A percentile compares a stretch with the other conserved stretches of the same genome.
phyloP scores from a whole-genome alignment of 2,888 invertebrate species.

The Urechis unicinctus region DNA sequence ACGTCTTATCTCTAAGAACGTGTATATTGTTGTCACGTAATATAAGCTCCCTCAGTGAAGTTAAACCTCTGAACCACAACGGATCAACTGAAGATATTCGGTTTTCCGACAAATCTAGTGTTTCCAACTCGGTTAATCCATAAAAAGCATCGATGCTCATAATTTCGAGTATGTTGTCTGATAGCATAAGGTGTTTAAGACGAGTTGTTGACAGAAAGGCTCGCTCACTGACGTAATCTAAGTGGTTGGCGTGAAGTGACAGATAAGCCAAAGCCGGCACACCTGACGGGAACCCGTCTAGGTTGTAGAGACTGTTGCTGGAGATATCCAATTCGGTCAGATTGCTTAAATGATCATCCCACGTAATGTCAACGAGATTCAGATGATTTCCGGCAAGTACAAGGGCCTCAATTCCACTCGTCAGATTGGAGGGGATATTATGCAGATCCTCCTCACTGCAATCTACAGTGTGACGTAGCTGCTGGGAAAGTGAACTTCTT shows the following conservation, averaged over 20 bases:
- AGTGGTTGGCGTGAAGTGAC: conserved; percentile 8
- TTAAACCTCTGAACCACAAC: conserved; percentile 15
- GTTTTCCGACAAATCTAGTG: conserved; percentile 13
- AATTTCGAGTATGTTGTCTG: conserved; percentile 13
- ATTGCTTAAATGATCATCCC: conserved; percentile 7
- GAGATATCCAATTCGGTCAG: conserved; percentile 11
- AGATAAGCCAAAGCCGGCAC: neutral
- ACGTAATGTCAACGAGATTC: conserved; percentile 8
- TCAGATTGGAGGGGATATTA: conserved; percentile 14
- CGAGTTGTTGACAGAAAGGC: conserved; percentile 4
- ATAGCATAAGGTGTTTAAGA: conserved; percentile 6
- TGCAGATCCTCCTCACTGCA: conserved; percentile 13
- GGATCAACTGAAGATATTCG: conserved; percentile 12
- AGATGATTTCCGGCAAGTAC: conserved; percentile 16
- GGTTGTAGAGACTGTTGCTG: conserved; percentile 5
- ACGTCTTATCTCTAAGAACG: conserved; percentile 10
- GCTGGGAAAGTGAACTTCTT: neutral
- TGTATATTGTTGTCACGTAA: conserved; percentile 20
- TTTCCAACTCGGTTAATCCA: conserved; percentile 6
- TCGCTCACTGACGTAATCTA: conserved; percentile 13
- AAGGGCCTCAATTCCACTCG: conserved; percentile 11
- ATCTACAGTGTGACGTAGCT: conserved; percentile 7
- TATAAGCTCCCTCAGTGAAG: conserved; percentile 5
- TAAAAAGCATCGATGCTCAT: conserved; percentile 12
- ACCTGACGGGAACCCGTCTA: neutral